Evolutionary conservation across 1,140 invertebrate genomes (phyloP), one percentile per base, ranked within the genome.

Genomic region (Drosophila obscura): DNA sequence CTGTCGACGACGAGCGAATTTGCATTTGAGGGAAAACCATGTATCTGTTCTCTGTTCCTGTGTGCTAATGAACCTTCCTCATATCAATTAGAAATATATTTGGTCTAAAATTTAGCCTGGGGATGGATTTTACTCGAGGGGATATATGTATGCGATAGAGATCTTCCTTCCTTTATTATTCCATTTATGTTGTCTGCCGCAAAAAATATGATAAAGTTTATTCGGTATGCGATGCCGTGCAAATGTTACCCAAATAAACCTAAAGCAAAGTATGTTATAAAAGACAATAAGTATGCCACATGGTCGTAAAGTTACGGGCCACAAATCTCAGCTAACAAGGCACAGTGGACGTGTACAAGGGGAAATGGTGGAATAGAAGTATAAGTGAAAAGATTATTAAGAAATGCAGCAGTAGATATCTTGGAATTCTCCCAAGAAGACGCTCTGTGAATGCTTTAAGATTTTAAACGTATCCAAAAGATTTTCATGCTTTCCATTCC

Each of bases 311-410:
- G 57, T 64, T 73, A 65, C 62, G 61, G 59, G 26, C 59, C 61
- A 75, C 80, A 84, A 81, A 81, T 80, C 73, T 72, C 41, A 39
- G 48, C 56, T 63, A 76, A 65, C 69, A 79, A 85, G 41, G 43
- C 53, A 62, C 49, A 43, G 31, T 57, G 59, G 69, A 41, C 28
- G 35, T n/a, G 31, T 41, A 63, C 22, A 31, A 35, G 11, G 11
- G 35, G 4, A 11, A 13, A 39, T 13, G 35, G 11, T 39, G 35
- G 35, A 4, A 39, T 39, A 39, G 13, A 35, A 35, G 8, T 9
- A 35, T 0, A 35, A 35, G 9, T 35, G 31, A 4, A 35, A 9
- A 35, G 31, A 35, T 35, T 3, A 9, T 4, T 35, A 3, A 8
- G 8, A 31, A 31, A 8, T 8, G 8, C 35, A 11, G 35, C 9